Conservation (phyloP, 2,797 vertebrate genomes). For the Acrocephalus scirpaceus region DNA sequence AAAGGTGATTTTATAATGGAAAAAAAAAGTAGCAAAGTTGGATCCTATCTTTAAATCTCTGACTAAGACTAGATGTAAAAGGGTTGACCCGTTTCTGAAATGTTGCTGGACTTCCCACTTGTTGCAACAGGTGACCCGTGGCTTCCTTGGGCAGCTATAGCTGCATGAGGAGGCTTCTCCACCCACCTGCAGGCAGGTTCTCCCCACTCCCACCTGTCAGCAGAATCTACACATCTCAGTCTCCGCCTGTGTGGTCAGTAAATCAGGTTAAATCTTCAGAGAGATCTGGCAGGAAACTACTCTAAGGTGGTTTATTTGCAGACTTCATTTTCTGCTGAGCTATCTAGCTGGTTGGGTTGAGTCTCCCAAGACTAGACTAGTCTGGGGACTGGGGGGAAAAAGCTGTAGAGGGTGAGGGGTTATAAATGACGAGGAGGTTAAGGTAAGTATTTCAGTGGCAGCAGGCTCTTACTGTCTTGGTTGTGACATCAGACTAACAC, state of each 20-base stretch:
- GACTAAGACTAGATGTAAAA: neutral
- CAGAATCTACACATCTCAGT: neutral
- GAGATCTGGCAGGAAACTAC: neutral
- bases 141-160: neutral
- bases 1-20: neutral
- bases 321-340: neutral
- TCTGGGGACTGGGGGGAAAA: rapidly evolving
- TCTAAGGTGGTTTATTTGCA: neutral
- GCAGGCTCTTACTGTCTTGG: neutral
- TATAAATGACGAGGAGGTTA: neutral
- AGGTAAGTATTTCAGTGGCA: neutral
- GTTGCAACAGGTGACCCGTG: neutral
- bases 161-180: neutral
- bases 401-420: neutral
- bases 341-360: neutral
- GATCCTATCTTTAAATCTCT: neutral
- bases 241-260: neutral
- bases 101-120: neutral
- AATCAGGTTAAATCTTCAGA: neutral
- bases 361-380: neutral
- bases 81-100: neutral
- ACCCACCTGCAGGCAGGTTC: neutral
- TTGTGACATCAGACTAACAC: neutral
- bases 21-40: neutral
- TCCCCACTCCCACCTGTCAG: neutral